Percentiles rank a stretch among this genome's conserved stretches.
phyloP scores from a whole-genome alignment of 1,140 invertebrate species.

The Pomacea maculata region DNA sequence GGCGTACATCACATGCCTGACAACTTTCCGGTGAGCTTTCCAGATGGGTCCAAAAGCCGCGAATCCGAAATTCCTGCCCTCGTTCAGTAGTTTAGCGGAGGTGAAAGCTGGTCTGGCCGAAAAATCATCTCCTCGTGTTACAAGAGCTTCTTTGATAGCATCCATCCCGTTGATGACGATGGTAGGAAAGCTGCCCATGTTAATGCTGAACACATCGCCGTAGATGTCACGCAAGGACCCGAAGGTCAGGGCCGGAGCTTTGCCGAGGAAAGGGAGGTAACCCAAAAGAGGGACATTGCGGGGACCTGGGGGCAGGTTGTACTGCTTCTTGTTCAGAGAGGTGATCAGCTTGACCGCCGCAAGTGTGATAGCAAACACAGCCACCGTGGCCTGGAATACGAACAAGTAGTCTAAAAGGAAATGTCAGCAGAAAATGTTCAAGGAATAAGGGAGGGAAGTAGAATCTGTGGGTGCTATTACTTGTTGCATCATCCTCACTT shows the following conservation, averaged over 20 bases:
- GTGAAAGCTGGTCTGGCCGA: conserved; percentile 37
- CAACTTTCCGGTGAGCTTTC: conserved; percentile 27
- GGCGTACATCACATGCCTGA: conserved; percentile 20
- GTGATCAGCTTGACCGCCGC: not conserved
- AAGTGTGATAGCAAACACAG: not conserved
- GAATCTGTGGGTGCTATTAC: too few relatives aligned
- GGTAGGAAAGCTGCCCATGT: conserved; percentile 36
- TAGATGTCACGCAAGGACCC: conserved; percentile 23
- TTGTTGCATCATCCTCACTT: too few relatives aligned
- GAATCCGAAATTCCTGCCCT: conserved; percentile 22
- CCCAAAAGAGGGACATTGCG: conserved; percentile 45
- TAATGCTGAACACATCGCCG: conserved; percentile 39
- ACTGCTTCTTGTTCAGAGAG: not conserved
- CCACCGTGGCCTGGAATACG: not conserved
- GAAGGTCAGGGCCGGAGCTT: conserved; percentile 22
- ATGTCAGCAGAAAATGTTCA: too few relatives aligned
- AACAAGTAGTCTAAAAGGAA: too few relatives aligned
- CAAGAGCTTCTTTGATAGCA: conserved; percentile 32
- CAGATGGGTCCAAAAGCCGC: conserved; percentile 22
- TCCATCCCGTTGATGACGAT: conserved; percentile 38
- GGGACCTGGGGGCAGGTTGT: conserved; percentile 40
- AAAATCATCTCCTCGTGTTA: conserved; percentile 32
- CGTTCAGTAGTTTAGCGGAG: conserved; percentile 16
- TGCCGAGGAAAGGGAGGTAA: conserved; percentile 40
- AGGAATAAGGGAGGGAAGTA: too few relatives aligned